Base-by-base conservation (phyloP, 2,888 invertebrate species). In the Lobophora halterata region DNA sequence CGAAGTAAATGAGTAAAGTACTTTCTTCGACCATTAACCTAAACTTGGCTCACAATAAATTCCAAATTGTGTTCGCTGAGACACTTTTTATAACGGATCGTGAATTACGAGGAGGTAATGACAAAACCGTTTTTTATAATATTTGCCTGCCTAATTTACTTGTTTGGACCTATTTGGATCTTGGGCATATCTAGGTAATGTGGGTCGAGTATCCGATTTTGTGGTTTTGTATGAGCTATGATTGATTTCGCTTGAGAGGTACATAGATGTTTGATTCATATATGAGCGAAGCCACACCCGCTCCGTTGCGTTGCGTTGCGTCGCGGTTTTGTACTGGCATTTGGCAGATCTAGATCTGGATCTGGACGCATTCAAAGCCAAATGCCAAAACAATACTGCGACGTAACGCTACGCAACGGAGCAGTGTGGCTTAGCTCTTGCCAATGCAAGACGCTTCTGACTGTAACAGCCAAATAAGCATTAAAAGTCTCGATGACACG, bases 61-160 rank as follows among this genome's bases (percentile, higher is more conserved):
- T 40, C 25, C 25, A 36, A 30, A 45, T 35, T 29, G 33, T 31
- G 38, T 35, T 41, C 21, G 40, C 53, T 49, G 51, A 46, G 51
- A 60, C 58, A 58, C 51, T 58, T 64, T 58, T 54, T 49, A 38
- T 68, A 68, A 68, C 68, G 63, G 68, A 40, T 63, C 49, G 49
- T 47, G 29, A 57, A 62, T 64, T 57, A 60, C 55, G 48, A 49
- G 27, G 52, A 37, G 34, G 43, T 64, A 62, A 68, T 64, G 64
- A 58, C 59, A 51, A 29, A 37, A 44, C 21, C 32, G 11, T 20
- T 13, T 13, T 24, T 36, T 24, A 24, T 18, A 29, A 23, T 29
- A 23, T 29, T 29, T 17, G 24, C 29, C 17, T 17, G 6, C 17
- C 16, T 19, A 33, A 33, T 33, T 33, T 33, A 25, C 12, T 21